phyloP scores from a whole-genome alignment of 2,888 invertebrate genomes.

The Pristionchus exspectatus region DNA sequence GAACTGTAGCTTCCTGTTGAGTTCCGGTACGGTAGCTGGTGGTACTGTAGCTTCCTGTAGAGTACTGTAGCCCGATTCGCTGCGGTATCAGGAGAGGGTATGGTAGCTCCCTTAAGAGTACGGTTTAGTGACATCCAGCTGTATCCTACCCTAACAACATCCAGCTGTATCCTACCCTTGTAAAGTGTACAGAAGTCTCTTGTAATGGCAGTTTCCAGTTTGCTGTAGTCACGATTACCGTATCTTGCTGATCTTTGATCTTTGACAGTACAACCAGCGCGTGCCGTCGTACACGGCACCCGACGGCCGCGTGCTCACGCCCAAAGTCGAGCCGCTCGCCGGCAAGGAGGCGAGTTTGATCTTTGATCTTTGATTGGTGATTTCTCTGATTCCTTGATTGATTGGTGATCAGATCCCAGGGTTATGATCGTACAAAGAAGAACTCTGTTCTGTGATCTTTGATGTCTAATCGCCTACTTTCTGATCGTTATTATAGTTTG shows the following conservation, averaged over 20 bases:
- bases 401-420: neutral
- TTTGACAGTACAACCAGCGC: neutral
- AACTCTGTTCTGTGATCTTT: neutral
- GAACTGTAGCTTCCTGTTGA: neutral
- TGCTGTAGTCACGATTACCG: neutral
- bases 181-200: no score
- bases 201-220: no score
- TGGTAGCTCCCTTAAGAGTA: no score
- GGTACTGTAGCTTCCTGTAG: no score
- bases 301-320: constrained; percentile 10
- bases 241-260: neutral
- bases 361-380: neutral
- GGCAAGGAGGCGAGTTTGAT: constrained; percentile 18
- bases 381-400: neutral
- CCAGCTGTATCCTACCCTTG: no score
- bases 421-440: neutral
- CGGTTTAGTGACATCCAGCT: no score
- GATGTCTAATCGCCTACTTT: no score
- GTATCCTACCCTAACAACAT: no score
- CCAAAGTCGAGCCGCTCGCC: neutral
- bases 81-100: no score
- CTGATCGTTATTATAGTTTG: no score
- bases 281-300: neutral
- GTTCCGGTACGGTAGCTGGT: neutral
- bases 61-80: no score